Conservation (phyloP, 2,113 vertebrate species). For the Muscicapa adusta region DNA sequence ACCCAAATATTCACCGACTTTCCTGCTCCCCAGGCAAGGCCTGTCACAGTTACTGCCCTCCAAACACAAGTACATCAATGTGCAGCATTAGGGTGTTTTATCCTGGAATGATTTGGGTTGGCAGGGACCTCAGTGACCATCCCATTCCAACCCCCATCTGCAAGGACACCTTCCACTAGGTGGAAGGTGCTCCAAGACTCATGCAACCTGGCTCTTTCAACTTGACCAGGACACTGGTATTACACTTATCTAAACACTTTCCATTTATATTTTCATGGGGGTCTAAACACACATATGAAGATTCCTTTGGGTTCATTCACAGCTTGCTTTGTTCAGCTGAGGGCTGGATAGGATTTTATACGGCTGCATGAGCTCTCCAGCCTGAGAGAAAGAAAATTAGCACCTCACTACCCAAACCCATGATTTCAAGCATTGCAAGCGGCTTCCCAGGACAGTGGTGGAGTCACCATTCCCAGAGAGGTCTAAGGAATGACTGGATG, state of each 20-base stretch:
- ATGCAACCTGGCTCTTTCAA: neutral
- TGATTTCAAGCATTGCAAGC: neutral
- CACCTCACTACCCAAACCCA: neutral
- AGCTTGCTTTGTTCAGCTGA: neutral
- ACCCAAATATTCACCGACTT: fast-evolving
- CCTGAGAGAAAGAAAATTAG: neutral
- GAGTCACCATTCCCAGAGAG: neutral
- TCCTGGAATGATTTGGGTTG: neutral
- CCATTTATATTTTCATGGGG: neutral
- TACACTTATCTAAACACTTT: neutral
- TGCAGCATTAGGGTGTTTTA: neutral
- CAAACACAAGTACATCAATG: fast-evolving
- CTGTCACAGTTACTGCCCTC: neutral
- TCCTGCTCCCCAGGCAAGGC: neutral
- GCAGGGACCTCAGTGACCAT: neutral
- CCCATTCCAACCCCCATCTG: neutral
- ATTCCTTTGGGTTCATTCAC: neutral
- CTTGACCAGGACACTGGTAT: neutral
- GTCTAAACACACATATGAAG: neutral
- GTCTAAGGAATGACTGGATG: neutral
- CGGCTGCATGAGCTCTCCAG: fast-evolving
- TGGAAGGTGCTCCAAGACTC: neutral
- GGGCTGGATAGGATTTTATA: neutral
- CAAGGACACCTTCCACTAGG: neutral
- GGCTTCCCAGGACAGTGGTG: neutral